These are phyloP conservation scores for Neodiprion virginianus DNA, from an alignment of 1,140 invertebrate species.

Conservation along the genomic window DNA sequence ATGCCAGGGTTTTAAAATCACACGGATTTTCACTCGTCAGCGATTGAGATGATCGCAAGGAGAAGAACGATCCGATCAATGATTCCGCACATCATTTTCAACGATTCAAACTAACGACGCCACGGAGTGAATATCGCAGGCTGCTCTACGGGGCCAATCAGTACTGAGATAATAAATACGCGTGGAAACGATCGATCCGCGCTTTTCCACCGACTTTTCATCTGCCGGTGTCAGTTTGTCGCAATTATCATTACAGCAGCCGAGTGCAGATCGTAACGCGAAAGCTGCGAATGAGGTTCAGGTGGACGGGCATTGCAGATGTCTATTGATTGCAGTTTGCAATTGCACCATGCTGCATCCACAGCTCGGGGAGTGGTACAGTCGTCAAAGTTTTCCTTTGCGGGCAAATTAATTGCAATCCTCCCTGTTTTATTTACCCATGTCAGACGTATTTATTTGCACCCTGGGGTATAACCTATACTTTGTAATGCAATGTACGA, in stretches of 20 bases:
- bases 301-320: too few relatives aligned
- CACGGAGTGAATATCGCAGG: too few relatives aligned
- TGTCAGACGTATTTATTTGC: not conserved
- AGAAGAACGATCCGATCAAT: too few relatives aligned
- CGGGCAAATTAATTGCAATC: not conserved
- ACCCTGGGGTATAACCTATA: not conserved
- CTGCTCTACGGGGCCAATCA: too few relatives aligned
- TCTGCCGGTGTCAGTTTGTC: not conserved
- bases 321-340: not conserved
- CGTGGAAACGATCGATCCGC: too few relatives aligned
- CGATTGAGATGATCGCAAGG: too few relatives aligned
- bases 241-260: not conserved
- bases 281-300: not conserved
- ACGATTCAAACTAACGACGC: too few relatives aligned
- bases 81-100: too few relatives aligned
- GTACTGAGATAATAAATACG: too few relatives aligned
- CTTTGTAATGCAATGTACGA: too few relatives aligned
- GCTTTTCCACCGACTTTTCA: not conserved
- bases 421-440: not conserved
- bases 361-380: not conserved
- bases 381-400: not conserved
- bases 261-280: not conserved
- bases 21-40: too few relatives aligned
- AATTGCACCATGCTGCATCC: not conserved
- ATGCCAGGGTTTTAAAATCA: too few relatives aligned